These are phyloP conservation scores for Sphenopsis melanotis DNA, from an alignment of 2,797 vertebrate genomes.

Conservation along the genomic window DNA sequence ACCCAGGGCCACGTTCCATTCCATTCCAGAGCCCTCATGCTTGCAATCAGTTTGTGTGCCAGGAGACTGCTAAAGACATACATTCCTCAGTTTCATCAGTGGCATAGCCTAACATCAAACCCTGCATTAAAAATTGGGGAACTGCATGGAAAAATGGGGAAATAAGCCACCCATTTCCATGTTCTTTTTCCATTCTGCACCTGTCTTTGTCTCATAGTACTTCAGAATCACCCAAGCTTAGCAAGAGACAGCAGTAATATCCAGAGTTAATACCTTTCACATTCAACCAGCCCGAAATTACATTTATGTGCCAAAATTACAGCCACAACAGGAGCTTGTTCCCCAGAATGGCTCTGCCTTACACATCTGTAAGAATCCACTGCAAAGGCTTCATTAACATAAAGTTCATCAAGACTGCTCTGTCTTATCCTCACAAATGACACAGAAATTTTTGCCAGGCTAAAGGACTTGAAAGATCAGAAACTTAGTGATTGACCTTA, in stretches of 20 bases:
- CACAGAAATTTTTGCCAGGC: neutral
- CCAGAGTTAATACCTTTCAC: neutral
- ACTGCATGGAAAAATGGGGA: neutral
- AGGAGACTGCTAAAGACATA: constrained; percentile 78
- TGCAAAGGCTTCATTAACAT: neutral
- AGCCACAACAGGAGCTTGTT: neutral
- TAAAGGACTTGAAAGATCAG: neutral
- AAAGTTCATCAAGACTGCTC: neutral
- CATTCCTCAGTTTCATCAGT: constrained; percentile 82
- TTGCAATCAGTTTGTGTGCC: constrained; percentile 74
- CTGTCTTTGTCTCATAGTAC: neutral
- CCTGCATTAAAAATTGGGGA: neutral
- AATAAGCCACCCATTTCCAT: neutral
- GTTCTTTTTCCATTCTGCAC: neutral
- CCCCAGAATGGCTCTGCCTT: neutral
- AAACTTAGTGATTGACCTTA: neutral
- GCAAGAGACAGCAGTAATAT: neutral
- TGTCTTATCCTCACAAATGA: neutral
- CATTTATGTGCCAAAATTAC: neutral
- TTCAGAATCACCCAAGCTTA: neutral
- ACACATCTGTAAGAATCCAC: neutral
- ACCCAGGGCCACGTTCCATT: neutral
- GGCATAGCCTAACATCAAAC: constrained; percentile 83
- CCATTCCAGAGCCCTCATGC: neutral
- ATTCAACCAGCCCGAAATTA: neutral